Evolutionary conservation across 1,140 invertebrate genomes (phyloP).

Genomic region (Gyrodactylus bullatarudis): DNA sequence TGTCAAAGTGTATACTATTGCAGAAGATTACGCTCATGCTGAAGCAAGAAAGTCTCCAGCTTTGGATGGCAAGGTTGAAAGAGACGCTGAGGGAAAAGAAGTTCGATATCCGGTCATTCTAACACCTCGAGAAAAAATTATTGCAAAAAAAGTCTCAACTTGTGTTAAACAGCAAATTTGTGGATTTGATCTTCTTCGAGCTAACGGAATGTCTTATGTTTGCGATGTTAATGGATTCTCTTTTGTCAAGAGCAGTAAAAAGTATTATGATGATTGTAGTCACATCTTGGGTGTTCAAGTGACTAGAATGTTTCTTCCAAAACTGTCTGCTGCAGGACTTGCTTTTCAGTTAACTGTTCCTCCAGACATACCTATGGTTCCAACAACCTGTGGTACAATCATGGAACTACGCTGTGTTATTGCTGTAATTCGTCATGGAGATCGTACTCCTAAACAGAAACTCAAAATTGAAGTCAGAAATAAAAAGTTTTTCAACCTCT

Average conservation of each 20-base stretch:
- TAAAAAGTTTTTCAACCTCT: slow-evolving; percentile 88
- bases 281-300: slow-evolving; percentile 41
- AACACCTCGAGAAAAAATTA: slow-evolving; percentile 85
- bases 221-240: slow-evolving; percentile 99
- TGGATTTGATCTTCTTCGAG: slow-evolving; percentile 83
- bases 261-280: slow-evolving; percentile 97
- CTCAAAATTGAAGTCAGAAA: slow-evolving; percentile 62
- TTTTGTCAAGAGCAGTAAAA: slow-evolving; percentile 96
- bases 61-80: slow-evolving; percentile 67
- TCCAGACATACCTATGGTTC: background rate
- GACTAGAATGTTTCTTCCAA: background rate
- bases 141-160: slow-evolving; percentile 59
- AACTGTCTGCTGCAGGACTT: slow-evolving; percentile 3
- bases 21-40: slow-evolving; percentile 91
- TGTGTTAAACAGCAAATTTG: slow-evolving; percentile 51
- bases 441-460: slow-evolving; percentile 85
- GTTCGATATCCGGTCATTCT: slow-evolving; percentile 90
- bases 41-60: slow-evolving; percentile 92
- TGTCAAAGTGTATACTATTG: slow-evolving; percentile 62
- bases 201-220: slow-evolving; percentile 86
- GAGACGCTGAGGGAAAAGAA: slow-evolving; percentile 89
- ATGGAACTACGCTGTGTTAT: slow-evolving; percentile 94
- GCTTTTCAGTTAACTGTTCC: background rate
- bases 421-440: slow-evolving; percentile 85
- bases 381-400: slow-evolving; percentile 16